Evolutionary conservation across 2,113 vertebrate genomes (phyloP).

Genomic region (Gymnogyps californianus): DNA sequence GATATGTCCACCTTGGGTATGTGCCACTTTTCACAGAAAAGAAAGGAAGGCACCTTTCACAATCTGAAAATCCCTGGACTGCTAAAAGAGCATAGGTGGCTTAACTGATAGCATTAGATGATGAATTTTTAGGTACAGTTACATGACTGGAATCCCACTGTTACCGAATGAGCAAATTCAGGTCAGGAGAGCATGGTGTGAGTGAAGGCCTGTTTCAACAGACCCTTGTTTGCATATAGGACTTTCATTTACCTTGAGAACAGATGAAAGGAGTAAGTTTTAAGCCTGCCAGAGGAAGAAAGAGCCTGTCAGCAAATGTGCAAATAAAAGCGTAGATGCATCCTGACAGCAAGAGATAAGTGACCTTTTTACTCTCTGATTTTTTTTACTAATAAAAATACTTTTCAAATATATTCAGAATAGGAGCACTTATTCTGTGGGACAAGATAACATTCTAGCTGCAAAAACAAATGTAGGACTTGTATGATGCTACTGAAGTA

Average conservation of each 20-base stretch:
- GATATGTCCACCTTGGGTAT: too few relatives aligned
- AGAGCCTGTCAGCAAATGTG: background rate
- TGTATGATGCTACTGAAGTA: background rate
- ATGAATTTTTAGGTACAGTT: background rate
- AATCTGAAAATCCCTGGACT: background rate
- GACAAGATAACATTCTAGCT: background rate
- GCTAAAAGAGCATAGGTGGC: background rate
- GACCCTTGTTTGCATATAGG: background rate
- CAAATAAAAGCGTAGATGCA: background rate
- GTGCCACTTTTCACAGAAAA: background rate
- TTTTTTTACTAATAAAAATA: background rate
- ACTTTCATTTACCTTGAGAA: slow-evolving; percentile 8
- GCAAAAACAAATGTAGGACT: background rate
- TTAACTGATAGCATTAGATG: background rate
- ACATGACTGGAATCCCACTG: background rate
- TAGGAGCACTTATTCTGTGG: background rate
- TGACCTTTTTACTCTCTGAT: background rate
- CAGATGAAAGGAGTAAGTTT: background rate
- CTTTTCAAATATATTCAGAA: background rate
- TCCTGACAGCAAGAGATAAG: background rate
- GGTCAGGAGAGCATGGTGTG: background rate
- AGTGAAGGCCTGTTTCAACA: background rate
- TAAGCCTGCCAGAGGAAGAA: slow-evolving; percentile 1
- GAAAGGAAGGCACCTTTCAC: background rate
- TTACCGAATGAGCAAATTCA: background rate